Conservation (phyloP, 2,113 vertebrate species). For the Lophura nycthemera region DNA sequence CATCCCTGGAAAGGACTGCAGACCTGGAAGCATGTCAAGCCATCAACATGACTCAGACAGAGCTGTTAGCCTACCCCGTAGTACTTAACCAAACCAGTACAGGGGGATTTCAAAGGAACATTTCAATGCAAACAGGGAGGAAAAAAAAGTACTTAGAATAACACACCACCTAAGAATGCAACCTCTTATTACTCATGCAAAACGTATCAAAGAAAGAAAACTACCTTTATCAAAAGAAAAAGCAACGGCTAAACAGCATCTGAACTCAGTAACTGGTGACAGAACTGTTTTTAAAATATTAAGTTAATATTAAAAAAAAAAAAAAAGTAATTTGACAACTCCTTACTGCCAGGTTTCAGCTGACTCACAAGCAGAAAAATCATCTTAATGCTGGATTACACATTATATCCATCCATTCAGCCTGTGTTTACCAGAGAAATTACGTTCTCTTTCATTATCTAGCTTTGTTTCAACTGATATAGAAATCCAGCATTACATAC, state of each 20-base stretch:
- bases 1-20: slow-evolving; percentile 13
- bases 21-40: slow-evolving; percentile 33
- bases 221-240: background rate
- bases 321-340: background rate
- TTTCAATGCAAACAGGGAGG: background rate
- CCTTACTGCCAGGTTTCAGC: background rate
- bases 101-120: background rate
- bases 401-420: background rate
- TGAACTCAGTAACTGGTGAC: background rate
- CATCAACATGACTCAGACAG: slow-evolving; percentile 37
- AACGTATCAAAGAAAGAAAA: background rate
- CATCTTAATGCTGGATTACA: background rate
- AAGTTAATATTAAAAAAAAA: background rate
- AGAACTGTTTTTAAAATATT: background rate
- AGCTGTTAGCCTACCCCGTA: background rate
- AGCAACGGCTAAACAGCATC: background rate
- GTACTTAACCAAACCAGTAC: background rate
- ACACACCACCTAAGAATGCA: background rate
- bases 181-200: background rate
- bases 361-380: background rate
- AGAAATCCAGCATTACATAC: background rate
- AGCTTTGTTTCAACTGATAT: background rate
- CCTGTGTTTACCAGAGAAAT: background rate
- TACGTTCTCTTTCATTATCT: background rate
- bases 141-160: background rate